Evolutionary conservation across 2,888 invertebrate genomes (phyloP).

Genomic region (Prenolepis imparis): DNA sequence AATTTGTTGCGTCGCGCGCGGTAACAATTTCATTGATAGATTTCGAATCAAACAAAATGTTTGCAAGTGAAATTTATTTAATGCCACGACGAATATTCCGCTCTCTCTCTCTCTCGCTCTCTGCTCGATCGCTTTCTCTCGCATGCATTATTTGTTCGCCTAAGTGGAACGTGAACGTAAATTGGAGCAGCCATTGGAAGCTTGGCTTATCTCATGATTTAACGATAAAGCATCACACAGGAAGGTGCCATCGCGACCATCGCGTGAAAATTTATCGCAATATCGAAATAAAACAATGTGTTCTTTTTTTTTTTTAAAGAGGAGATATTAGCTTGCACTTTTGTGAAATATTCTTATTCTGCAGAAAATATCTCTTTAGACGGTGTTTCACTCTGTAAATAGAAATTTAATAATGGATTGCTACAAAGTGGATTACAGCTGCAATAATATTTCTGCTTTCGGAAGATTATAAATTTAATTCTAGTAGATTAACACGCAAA

Average conservation of each 20-base stretch:
- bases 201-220: conserved; percentile 23
- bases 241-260: conserved; percentile 10
- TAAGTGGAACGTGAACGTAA: conserved; percentile 16
- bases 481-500: neutral
- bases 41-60: conserved; percentile 70
- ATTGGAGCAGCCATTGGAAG: conserved; percentile 1
- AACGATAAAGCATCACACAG: conserved; percentile 15
- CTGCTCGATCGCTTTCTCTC: conserved; percentile 8
- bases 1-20: conserved; percentile 62
- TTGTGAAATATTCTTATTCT: neutral
- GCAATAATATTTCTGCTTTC: neutral
- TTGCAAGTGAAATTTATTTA: conserved; percentile 66
- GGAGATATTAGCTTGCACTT: conserved; percentile 18
- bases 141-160: neutral
- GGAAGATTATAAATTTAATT: neutral
- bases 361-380: neutral
- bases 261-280: conserved; percentile 28
- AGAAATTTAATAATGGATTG: conserved; percentile 6
- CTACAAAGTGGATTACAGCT: neutral
- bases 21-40: conserved; percentile 71
- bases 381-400: neutral
- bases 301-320: neutral
- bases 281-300: conserved; percentile 30
- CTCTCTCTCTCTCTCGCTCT: no score
- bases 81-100: neutral